Conservation (phyloP, 2,797 vertebrate species). For the Xenops minutus region DNA sequence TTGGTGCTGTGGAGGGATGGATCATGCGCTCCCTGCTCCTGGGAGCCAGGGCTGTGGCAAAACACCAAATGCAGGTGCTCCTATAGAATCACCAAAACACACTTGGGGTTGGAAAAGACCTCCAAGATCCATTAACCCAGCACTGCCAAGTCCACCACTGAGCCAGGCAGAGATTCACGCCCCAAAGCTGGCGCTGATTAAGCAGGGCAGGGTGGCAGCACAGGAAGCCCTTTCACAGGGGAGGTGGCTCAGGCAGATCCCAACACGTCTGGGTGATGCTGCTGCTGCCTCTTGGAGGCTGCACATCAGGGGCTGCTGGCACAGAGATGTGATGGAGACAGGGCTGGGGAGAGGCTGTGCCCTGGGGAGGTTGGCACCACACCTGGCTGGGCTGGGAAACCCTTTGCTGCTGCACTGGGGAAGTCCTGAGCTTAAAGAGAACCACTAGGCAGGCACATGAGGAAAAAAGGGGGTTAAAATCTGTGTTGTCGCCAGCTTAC, state of each 20-base stretch:
- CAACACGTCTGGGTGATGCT: background rate
- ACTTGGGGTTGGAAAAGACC: background rate
- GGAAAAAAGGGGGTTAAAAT: background rate
- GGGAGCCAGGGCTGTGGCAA: background rate
- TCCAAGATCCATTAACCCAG: background rate
- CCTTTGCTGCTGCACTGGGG: background rate
- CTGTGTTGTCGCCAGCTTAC: background rate
- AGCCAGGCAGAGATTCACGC: background rate
- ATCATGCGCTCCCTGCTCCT: background rate
- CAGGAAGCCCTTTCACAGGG: slow-evolving; percentile 29
- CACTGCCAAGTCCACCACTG: background rate
- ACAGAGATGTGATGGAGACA: background rate
- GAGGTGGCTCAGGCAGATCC: slow-evolving; percentile 42
- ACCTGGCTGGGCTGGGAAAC: background rate
- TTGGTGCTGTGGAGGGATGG: background rate
- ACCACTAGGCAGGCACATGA: background rate
- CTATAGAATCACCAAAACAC: background rate
- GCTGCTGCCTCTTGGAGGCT: background rate
- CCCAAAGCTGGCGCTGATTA: background rate
- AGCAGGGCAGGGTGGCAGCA: background rate
- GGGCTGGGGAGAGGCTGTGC: background rate
- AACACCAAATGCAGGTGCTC: fast-evolving
- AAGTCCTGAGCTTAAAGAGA: background rate
- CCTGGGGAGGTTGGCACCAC: background rate
- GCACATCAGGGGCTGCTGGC: background rate